Conservation (phyloP, 1,140 invertebrate species). For the Brachionus calyciflorus region DNA sequence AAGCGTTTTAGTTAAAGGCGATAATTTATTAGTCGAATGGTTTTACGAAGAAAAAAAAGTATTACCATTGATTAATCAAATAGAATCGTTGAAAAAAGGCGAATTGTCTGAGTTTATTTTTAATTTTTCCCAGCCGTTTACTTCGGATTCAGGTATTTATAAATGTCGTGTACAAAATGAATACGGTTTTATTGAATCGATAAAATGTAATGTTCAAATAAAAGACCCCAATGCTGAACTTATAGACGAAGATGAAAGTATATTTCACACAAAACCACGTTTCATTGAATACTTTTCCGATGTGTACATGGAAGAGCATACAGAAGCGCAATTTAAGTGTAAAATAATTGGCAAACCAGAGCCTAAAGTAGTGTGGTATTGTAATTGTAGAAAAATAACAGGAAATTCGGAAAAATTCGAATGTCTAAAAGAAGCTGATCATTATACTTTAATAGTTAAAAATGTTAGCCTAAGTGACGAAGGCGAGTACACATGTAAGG, state of each 20-base stretch:
- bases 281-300: conserved; percentile 44
- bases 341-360: conserved; percentile 38
- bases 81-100: not conserved
- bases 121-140: not conserved
- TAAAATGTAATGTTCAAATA: not conserved
- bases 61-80: conserved; percentile 4
- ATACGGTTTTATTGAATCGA: not conserved
- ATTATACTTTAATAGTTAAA: conserved; percentile 1
- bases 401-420: conserved; percentile 18
- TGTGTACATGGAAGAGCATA: conserved; percentile 18
- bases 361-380: conserved; percentile 5
- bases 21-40: conserved; percentile 25
- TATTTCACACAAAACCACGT: conserved; percentile 36
- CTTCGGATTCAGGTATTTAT: conserved; percentile 13
- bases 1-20: not conserved
- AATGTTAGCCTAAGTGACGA: conserved; percentile 10
- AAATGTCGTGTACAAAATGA: not conserved
- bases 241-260: not conserved
- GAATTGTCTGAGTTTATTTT: not conserved
- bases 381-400: conserved; percentile 20
- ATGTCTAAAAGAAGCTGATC: not conserved
- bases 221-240: not conserved
- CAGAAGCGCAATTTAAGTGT: conserved; percentile 17
- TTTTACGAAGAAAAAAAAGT: conserved; percentile 24
- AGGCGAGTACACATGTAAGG: conserved; percentile 42